Conservation (phyloP, 2,797 vertebrate species). For the Sphaeramia orbicularis region DNA sequence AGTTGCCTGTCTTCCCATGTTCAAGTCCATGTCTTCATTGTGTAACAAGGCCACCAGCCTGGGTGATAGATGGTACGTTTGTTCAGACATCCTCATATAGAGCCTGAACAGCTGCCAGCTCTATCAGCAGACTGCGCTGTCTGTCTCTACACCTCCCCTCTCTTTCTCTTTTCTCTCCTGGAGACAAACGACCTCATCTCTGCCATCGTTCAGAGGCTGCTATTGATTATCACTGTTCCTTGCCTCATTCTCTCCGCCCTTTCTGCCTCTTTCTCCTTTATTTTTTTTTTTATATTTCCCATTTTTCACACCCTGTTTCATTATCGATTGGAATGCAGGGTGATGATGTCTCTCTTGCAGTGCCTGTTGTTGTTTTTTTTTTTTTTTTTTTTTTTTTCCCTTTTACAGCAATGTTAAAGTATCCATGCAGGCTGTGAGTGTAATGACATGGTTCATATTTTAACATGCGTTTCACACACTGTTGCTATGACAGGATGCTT, state of each 20-base stretch:
- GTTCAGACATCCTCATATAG: constrained; percentile 51
- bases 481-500: constrained; percentile 40
- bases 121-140: constrained; percentile 62
- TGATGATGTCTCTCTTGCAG: constrained; percentile 60
- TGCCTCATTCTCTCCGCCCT: constrained; percentile 29
- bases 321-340: constrained; percentile 64
- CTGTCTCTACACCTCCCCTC: constrained; percentile 23
- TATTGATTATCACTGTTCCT: constrained; percentile 64
- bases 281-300: constrained; percentile 25
- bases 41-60: constrained; percentile 60
- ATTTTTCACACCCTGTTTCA: constrained; percentile 54
- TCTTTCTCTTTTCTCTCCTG: constrained; percentile 14
- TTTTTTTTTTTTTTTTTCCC: not conserved
- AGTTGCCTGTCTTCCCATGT: constrained; percentile 9
- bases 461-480: constrained; percentile 30
- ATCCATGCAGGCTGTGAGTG: constrained; percentile 3
- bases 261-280: constrained; percentile 33
- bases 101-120: constrained; percentile 54
- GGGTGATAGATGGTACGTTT: constrained; percentile 60
- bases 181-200: constrained; percentile 73
- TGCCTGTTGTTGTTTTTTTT: not conserved
- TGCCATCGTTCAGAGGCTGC: constrained; percentile 47
- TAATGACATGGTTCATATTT: not conserved
- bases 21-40: constrained; percentile 63
- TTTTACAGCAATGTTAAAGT: not conserved